phyloP scores from a whole-genome alignment of 2,888 invertebrate species.

The Megaustenia siamemsis region DNA sequence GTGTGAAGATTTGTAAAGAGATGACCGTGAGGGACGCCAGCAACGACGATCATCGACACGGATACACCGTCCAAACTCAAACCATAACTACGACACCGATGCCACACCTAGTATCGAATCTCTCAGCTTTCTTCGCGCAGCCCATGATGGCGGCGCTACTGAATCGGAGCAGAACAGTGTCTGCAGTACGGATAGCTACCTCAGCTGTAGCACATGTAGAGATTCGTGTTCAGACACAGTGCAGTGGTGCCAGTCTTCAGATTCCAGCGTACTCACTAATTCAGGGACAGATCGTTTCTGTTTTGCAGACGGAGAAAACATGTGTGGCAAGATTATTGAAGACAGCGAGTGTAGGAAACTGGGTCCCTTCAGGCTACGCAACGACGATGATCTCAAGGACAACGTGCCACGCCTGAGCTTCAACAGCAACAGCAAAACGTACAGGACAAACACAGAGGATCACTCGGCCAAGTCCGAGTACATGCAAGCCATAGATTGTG shows the following conservation, averaged over 20 bases:
- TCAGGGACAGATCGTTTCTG: conserved; percentile 9
- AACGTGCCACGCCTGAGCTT: too few relatives aligned
- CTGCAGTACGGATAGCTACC: conserved; percentile 29
- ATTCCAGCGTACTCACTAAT: conserved; percentile 24
- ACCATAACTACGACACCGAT: conserved; percentile 32
- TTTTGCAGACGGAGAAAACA: background rate
- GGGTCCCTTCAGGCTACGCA: background rate
- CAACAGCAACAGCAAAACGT: background rate
- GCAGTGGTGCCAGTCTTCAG: conserved; percentile 1
- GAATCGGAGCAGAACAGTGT: conserved; percentile 6
- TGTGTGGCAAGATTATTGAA: conserved; percentile 2
- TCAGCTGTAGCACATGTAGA: conserved; percentile 44
- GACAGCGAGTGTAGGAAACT: conserved; percentile 25
- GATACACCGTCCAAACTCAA: background rate
- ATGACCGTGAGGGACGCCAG: background rate
- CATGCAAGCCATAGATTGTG: background rate
- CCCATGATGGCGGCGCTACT: background rate
- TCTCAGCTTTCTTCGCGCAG: conserved; percentile 20
- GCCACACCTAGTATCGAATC: conserved; percentile 46
- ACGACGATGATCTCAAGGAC: background rate
- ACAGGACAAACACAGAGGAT: too few relatives aligned
- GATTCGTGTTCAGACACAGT: conserved; percentile 35
- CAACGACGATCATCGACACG: too few relatives aligned
- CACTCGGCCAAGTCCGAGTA: background rate
- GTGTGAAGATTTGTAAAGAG: conserved; percentile 41